A percentile compares a stretch with the other conserved stretches of the same genome.
phyloP scores from a whole-genome alignment of 2,797 vertebrate genomes.

The Scolopax rusticola region DNA sequence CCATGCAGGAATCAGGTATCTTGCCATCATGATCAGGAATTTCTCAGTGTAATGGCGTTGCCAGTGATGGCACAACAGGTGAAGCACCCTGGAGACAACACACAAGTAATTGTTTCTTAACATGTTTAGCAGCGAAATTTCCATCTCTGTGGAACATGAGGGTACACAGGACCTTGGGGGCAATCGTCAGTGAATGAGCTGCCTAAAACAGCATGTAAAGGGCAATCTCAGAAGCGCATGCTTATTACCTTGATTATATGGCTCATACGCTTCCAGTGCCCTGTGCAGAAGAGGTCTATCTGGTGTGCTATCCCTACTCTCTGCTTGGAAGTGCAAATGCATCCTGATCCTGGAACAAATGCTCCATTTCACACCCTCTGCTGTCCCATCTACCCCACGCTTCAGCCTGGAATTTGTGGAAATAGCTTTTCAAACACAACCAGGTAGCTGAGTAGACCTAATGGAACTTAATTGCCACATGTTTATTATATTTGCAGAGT shows the following conservation, averaged over 20 bases:
- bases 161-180: background rate
- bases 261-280: background rate
- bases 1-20: background rate
- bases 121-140: background rate
- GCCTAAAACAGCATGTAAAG: background rate
- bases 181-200: background rate
- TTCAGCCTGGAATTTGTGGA: conserved; percentile 10
- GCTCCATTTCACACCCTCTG: background rate
- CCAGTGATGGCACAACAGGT: background rate
- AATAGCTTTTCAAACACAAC: background rate
- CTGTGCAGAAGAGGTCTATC: background rate
- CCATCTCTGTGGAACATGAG: background rate
- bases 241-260: background rate
- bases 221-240: background rate
- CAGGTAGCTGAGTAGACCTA: conserved; percentile 35
- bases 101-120: background rate
- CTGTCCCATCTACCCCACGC: background rate
- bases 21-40: background rate
- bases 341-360: background rate
- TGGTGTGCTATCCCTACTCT: background rate
- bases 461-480: conserved; percentile 39
- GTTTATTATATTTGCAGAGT: conserved; percentile 36
- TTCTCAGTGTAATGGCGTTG: fast-evolving
- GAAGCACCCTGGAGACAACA: background rate
- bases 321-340: background rate